A percentile compares a stretch with the other conserved stretches of the same genome.
phyloP scores from a whole-genome alignment of 2,113 vertebrate genomes.

The Gnathonemus longibarbis region DNA sequence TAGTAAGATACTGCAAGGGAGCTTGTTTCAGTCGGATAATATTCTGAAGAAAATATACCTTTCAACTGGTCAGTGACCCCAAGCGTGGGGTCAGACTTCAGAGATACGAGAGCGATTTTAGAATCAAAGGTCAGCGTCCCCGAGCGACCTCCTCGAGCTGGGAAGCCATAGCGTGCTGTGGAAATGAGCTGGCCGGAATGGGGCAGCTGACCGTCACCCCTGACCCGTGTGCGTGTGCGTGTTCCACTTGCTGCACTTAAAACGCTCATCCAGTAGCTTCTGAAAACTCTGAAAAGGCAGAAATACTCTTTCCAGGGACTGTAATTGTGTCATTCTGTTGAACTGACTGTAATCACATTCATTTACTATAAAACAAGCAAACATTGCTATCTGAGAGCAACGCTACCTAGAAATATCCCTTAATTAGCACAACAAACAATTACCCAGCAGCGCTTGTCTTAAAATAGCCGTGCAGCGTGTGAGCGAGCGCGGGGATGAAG shows the following conservation, averaged over 20 bases:
- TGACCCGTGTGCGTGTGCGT: not conserved
- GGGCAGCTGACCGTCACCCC: not conserved
- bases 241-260: not conserved
- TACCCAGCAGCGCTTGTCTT: not conserved
- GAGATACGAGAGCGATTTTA: not conserved
- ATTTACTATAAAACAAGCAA: not conserved
- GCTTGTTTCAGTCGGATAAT: not conserved
- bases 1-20: not conserved
- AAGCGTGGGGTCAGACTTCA: not conserved
- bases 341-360: not conserved
- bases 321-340: not conserved
- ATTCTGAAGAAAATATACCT: not conserved
- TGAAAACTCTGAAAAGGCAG: not conserved
- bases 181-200: not conserved
- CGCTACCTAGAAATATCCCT: not conserved
- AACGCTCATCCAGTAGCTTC: not conserved
- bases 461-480: not conserved
- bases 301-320: not conserved
- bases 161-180: not conserved
- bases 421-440: conserved; percentile 5
- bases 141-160: not conserved
- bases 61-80: not conserved
- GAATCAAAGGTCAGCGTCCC: not conserved
- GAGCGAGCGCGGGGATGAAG: not conserved
- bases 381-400: not conserved